phyloP scores from a whole-genome alignment of 1,140 invertebrate genomes.

The Aricia agestis region DNA sequence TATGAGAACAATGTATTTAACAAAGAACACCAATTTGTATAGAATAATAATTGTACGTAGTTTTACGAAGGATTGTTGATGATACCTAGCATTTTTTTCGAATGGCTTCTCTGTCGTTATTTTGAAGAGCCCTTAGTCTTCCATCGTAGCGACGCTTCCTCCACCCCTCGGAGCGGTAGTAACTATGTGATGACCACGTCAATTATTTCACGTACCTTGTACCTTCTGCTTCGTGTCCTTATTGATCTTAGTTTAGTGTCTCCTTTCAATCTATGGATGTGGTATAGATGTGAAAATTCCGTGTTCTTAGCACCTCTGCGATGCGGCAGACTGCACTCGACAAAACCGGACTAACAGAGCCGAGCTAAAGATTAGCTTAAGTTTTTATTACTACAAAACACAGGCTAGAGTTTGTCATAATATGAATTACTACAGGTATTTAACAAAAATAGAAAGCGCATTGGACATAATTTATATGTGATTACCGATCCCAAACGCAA shows the following conservation, averaged over 20 bases:
- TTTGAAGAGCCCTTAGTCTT: constrained; percentile 48
- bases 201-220: constrained; percentile 69
- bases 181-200: constrained; percentile 75
- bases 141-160: constrained; percentile 52
- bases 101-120: constrained; percentile 39
- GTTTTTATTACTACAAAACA: too few species aligned
- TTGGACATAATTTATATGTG: too few species aligned
- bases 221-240: constrained; percentile 46
- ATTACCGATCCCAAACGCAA: too few species aligned
- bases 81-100: constrained; percentile 44
- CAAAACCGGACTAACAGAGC: neutral
- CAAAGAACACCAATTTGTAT: constrained; percentile 64
- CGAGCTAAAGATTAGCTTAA: too few species aligned
- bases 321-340: constrained; percentile 44
- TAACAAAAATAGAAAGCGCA: too few species aligned
- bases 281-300: constrained; percentile 64
- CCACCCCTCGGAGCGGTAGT: constrained; percentile 54
- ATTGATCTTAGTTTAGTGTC: constrained; percentile 42
- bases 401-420: too few species aligned
- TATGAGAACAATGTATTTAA: constrained; percentile 14
- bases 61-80: constrained; percentile 50
- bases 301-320: constrained; percentile 59
- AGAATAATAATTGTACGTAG: constrained; percentile 39
- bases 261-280: constrained; percentile 59
- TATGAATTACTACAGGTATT: too few species aligned